A percentile compares a stretch with the other conserved stretches of the same genome.
Conservation (phyloP, 2,113 vertebrate species). For the Hemicordylus capensis region DNA sequence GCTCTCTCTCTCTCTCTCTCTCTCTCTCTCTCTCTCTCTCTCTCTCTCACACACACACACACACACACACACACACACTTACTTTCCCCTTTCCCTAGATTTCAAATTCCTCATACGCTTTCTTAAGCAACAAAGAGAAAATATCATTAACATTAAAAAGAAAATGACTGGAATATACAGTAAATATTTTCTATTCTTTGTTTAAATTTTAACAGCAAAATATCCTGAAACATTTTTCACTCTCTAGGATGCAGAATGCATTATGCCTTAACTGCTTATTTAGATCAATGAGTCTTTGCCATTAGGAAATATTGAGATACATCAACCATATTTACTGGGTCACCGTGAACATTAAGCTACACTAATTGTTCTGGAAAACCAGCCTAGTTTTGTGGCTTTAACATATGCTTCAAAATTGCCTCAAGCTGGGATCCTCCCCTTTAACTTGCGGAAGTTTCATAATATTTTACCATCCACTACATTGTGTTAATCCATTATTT, state of each 20-base stretch:
- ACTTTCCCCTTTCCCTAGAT: no score
- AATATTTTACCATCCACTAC: constrained; percentile 44
- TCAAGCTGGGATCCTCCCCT: constrained; percentile 37
- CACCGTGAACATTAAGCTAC: constrained; percentile 64
- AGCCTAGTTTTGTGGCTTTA: constrained; percentile 32
- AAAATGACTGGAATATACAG: background rate
- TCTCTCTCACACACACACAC: no score
- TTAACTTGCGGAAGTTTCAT: constrained; percentile 39
- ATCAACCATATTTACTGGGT: constrained; percentile 61
- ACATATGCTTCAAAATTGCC: constrained; percentile 46
- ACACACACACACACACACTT: no score
- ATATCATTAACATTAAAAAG: background rate
- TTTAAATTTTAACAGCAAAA: background rate
- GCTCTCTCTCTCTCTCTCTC: no score
- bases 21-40: no score
- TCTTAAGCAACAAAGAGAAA: background rate
- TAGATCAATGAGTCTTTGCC: constrained; percentile 56
- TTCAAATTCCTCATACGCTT: constrained; percentile 4
- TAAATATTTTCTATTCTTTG: constrained; percentile 1
- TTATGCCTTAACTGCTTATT: constrained; percentile 17
- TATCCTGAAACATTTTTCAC: constrained; percentile 14
- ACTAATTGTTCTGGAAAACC: constrained; percentile 68
- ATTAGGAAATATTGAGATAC: constrained; percentile 63
- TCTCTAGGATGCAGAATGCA: background rate
- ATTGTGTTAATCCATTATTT: constrained; percentile 48